Evolutionary conservation across 2,888 invertebrate genomes (phyloP), one percentile per base, ranked within the genome.

Genomic region (Drosophila infuscata): DNA sequence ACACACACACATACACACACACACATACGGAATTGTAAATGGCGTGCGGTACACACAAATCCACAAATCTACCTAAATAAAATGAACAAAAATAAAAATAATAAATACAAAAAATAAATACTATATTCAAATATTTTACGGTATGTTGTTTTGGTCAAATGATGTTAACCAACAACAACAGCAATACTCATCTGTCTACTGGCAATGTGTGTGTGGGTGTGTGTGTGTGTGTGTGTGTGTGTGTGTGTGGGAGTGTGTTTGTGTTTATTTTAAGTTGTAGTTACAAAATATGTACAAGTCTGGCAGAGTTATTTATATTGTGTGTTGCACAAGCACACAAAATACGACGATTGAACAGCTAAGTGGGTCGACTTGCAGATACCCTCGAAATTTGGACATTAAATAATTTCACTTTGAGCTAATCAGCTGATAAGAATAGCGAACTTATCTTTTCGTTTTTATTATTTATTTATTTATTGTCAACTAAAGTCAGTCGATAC

Each of bases 251-350:
- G 32, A 56, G 30, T 48, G 20, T 59, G 5, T 63, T 36, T 61
- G 43, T 51, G 62, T 71, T 63, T 61, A 68, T 69, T 71, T 79
- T 56, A 56, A 72, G 77, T 70, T 72, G 71, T 77, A 81, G 78
- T 54, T 67, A 76, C 88, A 86, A 89, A 85, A 85, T 89, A 86
- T 85, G 86, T 80, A 88, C 86, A 80, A 72, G 74, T 80, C 87
- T 64, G 66, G 52, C 82, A 70, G 81, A 89, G 88, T 83, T 89
- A 87, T 81, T 84, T 89, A 87, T 89, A 81, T 77, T 83, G 88
- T 76, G 71, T 77, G 73, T 60, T 46, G 60, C 38, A 58, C 62
- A 64, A 51, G 53, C 67, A 60, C 48, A 64, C 70, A 69, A 36
- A 25, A 8, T 35, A 49, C 9, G n/a, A 38, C 35, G 33, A 57